These are phyloP conservation scores for Melanotaenia maccullochi DNA, from an alignment of 2,797 vertebrate genomes.

Conservation along the genomic window DNA sequence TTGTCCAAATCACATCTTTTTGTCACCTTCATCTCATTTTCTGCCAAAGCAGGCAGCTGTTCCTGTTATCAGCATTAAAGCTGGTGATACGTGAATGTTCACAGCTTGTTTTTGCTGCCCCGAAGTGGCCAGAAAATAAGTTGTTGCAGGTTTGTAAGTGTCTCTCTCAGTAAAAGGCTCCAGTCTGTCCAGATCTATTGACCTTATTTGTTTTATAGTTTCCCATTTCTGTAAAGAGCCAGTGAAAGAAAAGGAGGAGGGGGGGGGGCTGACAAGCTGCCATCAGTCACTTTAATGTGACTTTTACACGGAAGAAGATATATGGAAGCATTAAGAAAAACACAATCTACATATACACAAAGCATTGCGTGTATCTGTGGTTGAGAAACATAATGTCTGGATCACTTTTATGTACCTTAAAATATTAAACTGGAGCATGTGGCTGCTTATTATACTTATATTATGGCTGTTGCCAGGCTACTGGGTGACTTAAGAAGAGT, in stretches of 20 bases:
- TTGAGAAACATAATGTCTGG: neutral
- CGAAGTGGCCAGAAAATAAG: conserved; percentile 6
- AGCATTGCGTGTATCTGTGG: neutral
- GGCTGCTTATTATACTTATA: conserved; percentile 36
- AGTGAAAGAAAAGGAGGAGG: neutral
- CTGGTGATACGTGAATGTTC: conserved; percentile 1
- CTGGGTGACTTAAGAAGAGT: conserved; percentile 32
- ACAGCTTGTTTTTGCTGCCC: neutral
- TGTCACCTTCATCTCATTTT: neutral
- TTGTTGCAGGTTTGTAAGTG: conserved; percentile 6
- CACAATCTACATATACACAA: neutral
- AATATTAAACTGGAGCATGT: conserved; percentile 22
- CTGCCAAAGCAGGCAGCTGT: neutral
- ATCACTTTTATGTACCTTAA: conserved; percentile 6
- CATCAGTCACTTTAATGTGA: neutral
- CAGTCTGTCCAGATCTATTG: neutral
- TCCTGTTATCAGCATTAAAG: conserved; percentile 8
- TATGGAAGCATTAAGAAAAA: neutral
- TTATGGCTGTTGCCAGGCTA: conserved; percentile 72
- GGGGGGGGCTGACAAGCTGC: neutral
- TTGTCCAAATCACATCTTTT: neutral
- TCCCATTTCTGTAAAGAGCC: neutral
- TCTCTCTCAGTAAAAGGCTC: neutral
- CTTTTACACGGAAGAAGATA: conserved; percentile 1
- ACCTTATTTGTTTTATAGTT: conserved; percentile 6